Percentiles rank a stretch among this genome's conserved stretches.
These are phyloP conservation scores for Eupithecia dodoneata DNA, from an alignment of 2,888 invertebrate species.

Conservation along the genomic window DNA sequence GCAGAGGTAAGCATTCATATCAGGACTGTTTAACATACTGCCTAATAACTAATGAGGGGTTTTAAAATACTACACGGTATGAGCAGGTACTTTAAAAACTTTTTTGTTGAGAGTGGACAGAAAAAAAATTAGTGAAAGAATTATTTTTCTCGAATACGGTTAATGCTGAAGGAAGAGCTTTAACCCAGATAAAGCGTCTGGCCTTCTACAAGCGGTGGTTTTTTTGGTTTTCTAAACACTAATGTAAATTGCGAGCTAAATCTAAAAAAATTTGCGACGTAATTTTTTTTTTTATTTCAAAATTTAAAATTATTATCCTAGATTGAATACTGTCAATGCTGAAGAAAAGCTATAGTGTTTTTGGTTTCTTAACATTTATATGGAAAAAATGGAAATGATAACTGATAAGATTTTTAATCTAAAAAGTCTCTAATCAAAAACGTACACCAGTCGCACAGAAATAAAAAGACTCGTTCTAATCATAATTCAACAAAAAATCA, in stretches of 20 bases:
- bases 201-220: too few relatives aligned
- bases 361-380: neutral
- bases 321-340: neutral
- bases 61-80: slow-evolving; percentile 12
- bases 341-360: neutral
- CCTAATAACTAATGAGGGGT: slow-evolving; percentile 24
- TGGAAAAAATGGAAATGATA: neutral
- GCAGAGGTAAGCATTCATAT: slow-evolving; percentile 24
- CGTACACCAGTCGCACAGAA: neutral
- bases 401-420: neutral
- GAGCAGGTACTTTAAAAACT: neutral
- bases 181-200: too few relatives aligned
- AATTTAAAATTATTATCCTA: neutral
- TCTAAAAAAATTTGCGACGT: too few relatives aligned
- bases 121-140: neutral
- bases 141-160: too few relatives aligned
- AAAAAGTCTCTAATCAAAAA: neutral
- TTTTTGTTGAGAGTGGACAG: neutral
- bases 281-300: too few relatives aligned
- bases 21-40: slow-evolving; percentile 26
- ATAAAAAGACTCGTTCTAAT: neutral
- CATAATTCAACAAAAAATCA: neutral
- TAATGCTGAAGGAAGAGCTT: too few relatives aligned
- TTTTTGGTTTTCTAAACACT: too few relatives aligned
- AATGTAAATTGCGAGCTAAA: too few relatives aligned